Percentiles rank a stretch among this genome's conserved stretches.
phyloP scores from a whole-genome alignment of 2,113 vertebrate genomes.

The Podarcis raffonei region DNA sequence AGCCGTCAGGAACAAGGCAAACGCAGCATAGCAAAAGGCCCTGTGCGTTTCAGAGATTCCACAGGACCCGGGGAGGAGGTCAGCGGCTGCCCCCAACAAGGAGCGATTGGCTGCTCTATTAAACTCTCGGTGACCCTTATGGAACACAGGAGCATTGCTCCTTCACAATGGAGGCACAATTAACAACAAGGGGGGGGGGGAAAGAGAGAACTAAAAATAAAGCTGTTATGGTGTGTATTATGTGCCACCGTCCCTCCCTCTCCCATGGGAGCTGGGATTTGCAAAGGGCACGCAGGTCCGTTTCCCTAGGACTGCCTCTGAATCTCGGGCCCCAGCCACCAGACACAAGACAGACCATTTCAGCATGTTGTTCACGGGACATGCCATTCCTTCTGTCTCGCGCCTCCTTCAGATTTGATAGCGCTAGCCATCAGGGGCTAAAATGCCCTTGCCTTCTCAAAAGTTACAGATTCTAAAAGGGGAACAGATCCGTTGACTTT shows the following conservation, averaged over 20 bases:
- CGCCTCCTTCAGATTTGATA: not conserved
- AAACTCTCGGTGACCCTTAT: constrained; percentile 66
- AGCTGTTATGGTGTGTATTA: fast-evolving
- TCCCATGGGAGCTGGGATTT: not conserved
- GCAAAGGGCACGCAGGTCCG: not conserved
- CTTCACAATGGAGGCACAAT: constrained; percentile 52
- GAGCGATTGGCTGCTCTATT: constrained; percentile 56
- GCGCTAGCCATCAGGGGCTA: not conserved
- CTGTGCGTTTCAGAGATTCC: not conserved
- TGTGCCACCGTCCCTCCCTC: fast-evolving
- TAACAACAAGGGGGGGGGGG: constrained; percentile 7
- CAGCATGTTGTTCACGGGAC: not conserved
- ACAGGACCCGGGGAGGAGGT: not conserved
- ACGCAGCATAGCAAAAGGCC: fast-evolving
- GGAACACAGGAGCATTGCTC: not conserved
- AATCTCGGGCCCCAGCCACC: not conserved
- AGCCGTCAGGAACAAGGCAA: not conserved
- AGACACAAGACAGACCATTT: not conserved
- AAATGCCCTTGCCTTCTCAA: not conserved
- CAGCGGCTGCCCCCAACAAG: constrained; percentile 43
- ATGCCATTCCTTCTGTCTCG: not conserved
- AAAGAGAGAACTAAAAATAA: constrained; percentile 41
- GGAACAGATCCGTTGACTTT: no score
- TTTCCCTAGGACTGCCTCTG: no score
- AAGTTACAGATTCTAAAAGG: not conserved